A percentile compares a stretch with the other conserved stretches of the same genome.
Conservation (phyloP, 2,888 invertebrate genomes). For the Cantharis rufa region DNA sequence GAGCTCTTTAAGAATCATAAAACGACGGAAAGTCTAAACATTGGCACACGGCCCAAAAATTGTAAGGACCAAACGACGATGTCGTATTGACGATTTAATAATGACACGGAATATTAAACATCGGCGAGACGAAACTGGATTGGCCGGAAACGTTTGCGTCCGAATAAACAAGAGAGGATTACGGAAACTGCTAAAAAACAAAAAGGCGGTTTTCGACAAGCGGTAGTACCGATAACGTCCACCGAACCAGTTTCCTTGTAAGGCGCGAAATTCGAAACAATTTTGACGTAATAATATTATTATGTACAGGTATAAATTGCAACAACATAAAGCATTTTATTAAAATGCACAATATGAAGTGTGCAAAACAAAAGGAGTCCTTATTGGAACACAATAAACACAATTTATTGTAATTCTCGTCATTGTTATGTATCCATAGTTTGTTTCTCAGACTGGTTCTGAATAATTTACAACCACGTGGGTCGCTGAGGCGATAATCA, state of each 20-base stretch:
- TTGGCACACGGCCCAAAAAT: background rate
- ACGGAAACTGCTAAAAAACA: background rate
- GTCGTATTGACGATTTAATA: background rate
- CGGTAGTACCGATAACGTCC: background rate
- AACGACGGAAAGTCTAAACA: background rate
- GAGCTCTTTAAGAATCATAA: background rate
- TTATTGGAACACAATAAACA: slow-evolving; percentile 2
- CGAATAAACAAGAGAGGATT: too few relatives aligned
- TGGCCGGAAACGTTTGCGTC: too few relatives aligned
- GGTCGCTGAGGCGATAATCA: slow-evolving; percentile 14
- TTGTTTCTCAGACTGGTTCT: slow-evolving; percentile 21
- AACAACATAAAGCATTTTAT: background rate
- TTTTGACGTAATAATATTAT: background rate
- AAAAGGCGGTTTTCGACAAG: background rate
- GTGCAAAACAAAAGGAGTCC: background rate
- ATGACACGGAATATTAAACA: background rate
- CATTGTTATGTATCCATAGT: slow-evolving; percentile 20
- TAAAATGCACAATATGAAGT: background rate
- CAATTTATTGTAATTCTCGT: slow-evolving; percentile 19
- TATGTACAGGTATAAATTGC: background rate
- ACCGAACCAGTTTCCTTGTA: background rate
- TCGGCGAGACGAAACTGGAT: background rate
- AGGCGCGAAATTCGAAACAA: background rate
- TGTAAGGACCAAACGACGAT: background rate
- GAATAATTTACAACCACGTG: slow-evolving; percentile 20